Base-by-base conservation (phyloP, 2,113 vertebrate genomes). In the Acanthisitta chloris region DNA sequence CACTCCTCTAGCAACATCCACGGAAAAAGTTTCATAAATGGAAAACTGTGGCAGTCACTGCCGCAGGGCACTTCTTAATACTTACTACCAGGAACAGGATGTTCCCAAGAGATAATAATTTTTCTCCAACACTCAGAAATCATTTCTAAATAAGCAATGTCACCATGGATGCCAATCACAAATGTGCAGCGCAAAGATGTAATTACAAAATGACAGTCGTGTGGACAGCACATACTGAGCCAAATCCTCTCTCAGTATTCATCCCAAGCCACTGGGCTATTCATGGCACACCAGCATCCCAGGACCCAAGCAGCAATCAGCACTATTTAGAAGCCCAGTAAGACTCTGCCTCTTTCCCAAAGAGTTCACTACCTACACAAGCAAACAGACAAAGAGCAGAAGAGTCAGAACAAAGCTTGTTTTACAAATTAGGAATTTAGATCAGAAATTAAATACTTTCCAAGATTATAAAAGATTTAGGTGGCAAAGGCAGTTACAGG, bases 81-180 rank as follows among this genome's bases (percentile, higher is more conserved):
- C 71, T 33, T 54, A 48, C 42, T 28, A 81, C 67, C 71, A 95
- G 25, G 61, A 90, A 74, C 36, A 72, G 28, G 80, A 86, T 38
- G 55, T 81, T 96, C 82, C 82, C 85, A 83, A 88, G 59, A 81
- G 82, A 70, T 31, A 58, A 84, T 52, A 65, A 42, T 62, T 92
- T 94, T 83, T 38, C 76, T 70, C 76, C 4, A 2, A 29, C 48
- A 33, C 45, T 92, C 71, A 42, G 67, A 87, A 83, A 90, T 45
- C 4, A 51, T 59, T 92, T 94, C 59, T 92, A 86, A 94, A 95
- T 82, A 90, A 92, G 81, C 88, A 92, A 29, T 66, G 79, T 86
- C 94, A 94, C 67, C 59, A 54, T 15, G 38, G 90, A 90, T 91
- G 96, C 88, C 10, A 15, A 93, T 88, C 87, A 87, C 58, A 86